Evolutionary conservation across 1,140 invertebrate genomes (phyloP).

Genomic region (Calliphora vicina): DNA sequence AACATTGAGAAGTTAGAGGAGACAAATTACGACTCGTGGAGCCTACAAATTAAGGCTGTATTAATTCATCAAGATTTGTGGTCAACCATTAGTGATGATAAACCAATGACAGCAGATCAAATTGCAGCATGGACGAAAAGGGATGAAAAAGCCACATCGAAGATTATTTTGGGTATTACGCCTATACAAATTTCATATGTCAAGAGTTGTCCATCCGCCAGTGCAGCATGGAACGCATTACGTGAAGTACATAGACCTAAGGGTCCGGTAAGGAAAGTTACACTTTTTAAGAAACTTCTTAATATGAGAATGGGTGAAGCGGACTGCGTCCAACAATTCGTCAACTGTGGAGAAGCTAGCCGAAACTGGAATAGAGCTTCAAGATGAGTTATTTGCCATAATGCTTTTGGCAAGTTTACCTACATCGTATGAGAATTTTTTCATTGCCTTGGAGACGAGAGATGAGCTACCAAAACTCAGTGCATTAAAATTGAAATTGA

Average conservation of each 20-base stretch:
- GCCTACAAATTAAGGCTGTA: neutral
- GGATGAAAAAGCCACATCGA: neutral
- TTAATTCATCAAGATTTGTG: constrained; percentile 7
- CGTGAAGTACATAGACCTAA: neutral
- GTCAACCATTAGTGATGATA: neutral
- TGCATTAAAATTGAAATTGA: constrained; percentile 22
- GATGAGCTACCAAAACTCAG: constrained; percentile 12
- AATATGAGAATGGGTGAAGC: neutral
- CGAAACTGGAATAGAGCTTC: constrained; percentile 6
- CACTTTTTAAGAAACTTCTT: too few relatives aligned
- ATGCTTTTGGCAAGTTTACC: constrained; percentile 35
- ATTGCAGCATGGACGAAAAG: neutral
- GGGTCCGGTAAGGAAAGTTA: neutral
- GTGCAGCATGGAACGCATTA: neutral
- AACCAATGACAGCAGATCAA: neutral
- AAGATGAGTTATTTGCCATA: constrained; percentile 29
- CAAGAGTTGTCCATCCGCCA: neutral
- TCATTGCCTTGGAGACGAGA: constrained; percentile 19
- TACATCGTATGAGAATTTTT: constrained; percentile 24
- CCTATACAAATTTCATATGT: neutral
- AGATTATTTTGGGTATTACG: neutral
- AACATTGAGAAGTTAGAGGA: constrained; percentile 30
- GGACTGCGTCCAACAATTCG: neutral
- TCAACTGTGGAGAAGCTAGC: constrained; percentile 9
- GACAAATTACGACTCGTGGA: constrained; percentile 21